Evolutionary conservation across 2,113 vertebrate genomes (phyloP).

Genomic region (Brachirus orientalis): DNA sequence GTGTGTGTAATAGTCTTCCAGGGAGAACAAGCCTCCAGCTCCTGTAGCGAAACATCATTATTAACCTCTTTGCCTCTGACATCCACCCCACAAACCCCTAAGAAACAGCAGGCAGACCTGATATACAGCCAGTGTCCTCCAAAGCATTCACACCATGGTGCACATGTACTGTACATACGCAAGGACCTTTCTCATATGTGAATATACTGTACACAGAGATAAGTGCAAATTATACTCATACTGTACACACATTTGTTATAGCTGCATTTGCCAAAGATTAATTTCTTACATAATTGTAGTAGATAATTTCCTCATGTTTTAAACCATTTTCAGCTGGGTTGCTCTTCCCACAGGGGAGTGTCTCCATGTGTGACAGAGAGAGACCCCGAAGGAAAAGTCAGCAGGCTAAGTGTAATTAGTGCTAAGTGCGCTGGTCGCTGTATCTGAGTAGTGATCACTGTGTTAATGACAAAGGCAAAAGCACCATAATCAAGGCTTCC

Average conservation of each 20-base stretch:
- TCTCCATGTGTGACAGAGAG: conserved; percentile 33
- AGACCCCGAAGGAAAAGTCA: conserved; percentile 37
- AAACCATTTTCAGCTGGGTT: conserved; percentile 15
- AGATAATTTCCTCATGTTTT: conserved; percentile 29
- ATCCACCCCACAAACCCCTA: not conserved
- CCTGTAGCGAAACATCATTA: conserved; percentile 56
- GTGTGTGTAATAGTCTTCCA: conserved; percentile 18
- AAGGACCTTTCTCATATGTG: not conserved
- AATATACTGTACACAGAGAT: not conserved
- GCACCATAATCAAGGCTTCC: conserved; percentile 58
- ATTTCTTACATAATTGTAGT: not conserved
- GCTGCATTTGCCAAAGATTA: conserved; percentile 3
- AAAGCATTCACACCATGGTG: conserved; percentile 6
- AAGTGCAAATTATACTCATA: not conserved
- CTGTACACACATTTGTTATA: not conserved
- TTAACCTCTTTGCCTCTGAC: conserved; percentile 63
- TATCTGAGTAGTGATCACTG: conserved; percentile 47
- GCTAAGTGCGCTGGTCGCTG: conserved; percentile 54
- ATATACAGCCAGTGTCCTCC: conserved; percentile 29
- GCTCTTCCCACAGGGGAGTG: conserved; percentile 13
- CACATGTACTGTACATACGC: conserved; percentile 12
- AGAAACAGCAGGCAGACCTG: conserved; percentile 35
- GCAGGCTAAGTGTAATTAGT: conserved; percentile 59
- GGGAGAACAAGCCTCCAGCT: conserved; percentile 51
- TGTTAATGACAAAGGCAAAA: conserved; percentile 59